A percentile compares a stretch with the other conserved stretches of the same genome.
phyloP scores from a whole-genome alignment of 2,888 invertebrate genomes.

The Cerceris rybyensis region DNA sequence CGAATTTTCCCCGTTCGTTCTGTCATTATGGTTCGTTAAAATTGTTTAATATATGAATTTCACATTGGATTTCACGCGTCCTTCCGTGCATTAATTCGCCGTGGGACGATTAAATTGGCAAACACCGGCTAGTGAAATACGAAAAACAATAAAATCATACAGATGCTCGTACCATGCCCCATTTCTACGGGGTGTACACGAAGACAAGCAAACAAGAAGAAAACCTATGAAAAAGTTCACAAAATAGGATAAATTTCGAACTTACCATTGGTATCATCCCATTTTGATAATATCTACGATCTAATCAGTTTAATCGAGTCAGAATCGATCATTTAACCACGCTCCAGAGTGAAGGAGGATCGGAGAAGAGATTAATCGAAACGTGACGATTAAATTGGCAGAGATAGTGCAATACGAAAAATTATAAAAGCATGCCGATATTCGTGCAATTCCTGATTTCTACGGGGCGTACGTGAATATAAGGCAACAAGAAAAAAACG shows the following conservation, averaged over 20 bases:
- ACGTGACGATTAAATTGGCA: slow-evolving; percentile 66
- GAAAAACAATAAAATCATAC: too few relatives aligned
- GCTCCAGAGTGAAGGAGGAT: slow-evolving; percentile 46
- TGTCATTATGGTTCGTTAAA: too few relatives aligned
- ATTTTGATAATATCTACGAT: slow-evolving; percentile 26
- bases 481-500: background rate
- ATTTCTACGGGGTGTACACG: too few relatives aligned
- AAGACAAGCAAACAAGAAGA: background rate
- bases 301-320: slow-evolving; percentile 28
- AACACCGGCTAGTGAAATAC: too few relatives aligned
- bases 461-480: background rate
- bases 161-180: too few relatives aligned
- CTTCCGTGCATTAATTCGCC: too few relatives aligned
- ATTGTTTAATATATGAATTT: too few relatives aligned
- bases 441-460: background rate
- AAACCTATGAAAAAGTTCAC: background rate
- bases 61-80: too few relatives aligned
- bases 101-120: too few relatives aligned
- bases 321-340: slow-evolving; percentile 53
- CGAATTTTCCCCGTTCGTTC: too few relatives aligned
- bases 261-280: background rate
- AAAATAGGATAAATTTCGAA: slow-evolving; percentile 18
- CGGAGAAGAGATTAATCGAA: slow-evolving; percentile 59
- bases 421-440: too few relatives aligned
- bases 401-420: slow-evolving; percentile 64